Conservation (phyloP, 2,797 vertebrate species). For the Lemur catta region DNA sequence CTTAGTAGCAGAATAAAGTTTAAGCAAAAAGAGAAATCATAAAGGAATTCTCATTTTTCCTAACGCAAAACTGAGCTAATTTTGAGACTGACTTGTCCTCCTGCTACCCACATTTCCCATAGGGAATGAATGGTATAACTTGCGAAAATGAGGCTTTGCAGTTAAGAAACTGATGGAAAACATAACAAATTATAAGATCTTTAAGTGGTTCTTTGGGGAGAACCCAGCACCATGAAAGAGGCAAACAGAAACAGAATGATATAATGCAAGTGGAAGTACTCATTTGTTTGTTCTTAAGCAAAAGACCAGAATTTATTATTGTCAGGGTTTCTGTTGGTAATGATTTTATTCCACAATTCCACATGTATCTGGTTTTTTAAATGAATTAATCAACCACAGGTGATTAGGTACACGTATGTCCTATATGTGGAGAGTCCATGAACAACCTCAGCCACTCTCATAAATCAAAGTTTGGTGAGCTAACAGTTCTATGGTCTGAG, state of each 20-base stretch:
- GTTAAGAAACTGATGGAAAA: constrained; percentile 44
- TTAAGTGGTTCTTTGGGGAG: constrained; percentile 1
- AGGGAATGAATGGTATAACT: neutral
- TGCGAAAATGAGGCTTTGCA: constrained; percentile 30
- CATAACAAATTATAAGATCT: neutral
- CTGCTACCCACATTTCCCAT: neutral
- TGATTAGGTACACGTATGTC: neutral
- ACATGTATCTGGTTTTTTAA: neutral
- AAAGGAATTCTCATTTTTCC: constrained; percentile 29
- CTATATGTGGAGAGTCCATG: neutral
- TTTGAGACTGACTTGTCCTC: constrained; percentile 15
- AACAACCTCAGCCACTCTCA: neutral
- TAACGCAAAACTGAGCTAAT: neutral
- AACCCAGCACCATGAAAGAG: neutral
- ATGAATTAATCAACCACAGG: neutral
- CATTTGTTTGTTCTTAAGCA: neutral
- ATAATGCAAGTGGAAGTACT: neutral
- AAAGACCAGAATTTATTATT: neutral
- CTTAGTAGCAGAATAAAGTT: neutral
- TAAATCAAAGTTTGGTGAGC: neutral
- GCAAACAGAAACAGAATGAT: neutral
- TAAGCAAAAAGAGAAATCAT: neutral
- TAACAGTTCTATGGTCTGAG: neutral
- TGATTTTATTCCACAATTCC: constrained; percentile 13
- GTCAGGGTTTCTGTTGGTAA: neutral